phyloP scores from a whole-genome alignment of 1,140 invertebrate species.

The Chrysomallon squamiferum region DNA sequence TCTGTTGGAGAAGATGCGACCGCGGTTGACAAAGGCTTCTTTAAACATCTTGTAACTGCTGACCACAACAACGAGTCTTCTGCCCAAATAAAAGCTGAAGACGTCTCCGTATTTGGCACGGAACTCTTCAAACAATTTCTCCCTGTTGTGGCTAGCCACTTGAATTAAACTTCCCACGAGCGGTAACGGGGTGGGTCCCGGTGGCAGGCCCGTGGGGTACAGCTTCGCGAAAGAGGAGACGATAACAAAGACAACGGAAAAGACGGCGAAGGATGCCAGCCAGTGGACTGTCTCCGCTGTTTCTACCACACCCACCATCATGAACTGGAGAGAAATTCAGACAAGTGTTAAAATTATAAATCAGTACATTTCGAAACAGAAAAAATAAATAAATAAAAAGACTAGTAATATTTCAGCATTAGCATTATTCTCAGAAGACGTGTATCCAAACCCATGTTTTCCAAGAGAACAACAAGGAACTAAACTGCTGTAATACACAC shows the following conservation, averaged over 20 bases:
- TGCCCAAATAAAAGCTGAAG: slow-evolving; percentile 24
- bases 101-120: slow-evolving; percentile 13
- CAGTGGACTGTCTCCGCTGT: not conserved
- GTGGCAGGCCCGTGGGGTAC: not conserved
- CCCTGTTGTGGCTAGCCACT: not conserved
- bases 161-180: not conserved
- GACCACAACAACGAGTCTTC: slow-evolving; percentile 21
- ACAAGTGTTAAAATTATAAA: not conserved
- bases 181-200: not conserved
- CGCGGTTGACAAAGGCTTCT: slow-evolving; percentile 33
- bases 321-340: not conserved
- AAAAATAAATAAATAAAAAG: no score
- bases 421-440: no score
- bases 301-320: not conserved
- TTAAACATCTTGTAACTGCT: slow-evolving; percentile 26
- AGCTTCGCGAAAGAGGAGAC: no score
- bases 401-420: no score
- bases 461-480: no score
- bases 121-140: not conserved
- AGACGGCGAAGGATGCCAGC: no score
- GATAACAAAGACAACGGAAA: no score
- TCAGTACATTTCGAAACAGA: not conserved
- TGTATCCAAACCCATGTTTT: no score
- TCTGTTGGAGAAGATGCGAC: slow-evolving; percentile 24
- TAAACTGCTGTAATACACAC: no score